These are phyloP conservation scores for Sakesphorus luctuosus DNA, from an alignment of 2,113 vertebrate species.

Conservation along the genomic window DNA sequence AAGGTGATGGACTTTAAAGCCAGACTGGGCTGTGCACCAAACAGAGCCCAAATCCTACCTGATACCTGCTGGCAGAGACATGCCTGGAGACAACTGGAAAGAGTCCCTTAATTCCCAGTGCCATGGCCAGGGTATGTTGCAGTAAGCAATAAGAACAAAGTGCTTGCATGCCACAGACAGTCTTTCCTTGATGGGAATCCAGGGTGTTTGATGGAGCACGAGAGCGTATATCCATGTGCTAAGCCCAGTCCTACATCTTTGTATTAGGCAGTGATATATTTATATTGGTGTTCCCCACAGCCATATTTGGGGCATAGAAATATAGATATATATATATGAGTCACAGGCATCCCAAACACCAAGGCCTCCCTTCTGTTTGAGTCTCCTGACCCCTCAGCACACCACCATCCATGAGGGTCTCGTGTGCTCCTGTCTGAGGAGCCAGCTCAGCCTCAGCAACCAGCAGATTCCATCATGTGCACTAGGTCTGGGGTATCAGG, in stretches of 20 bases:
- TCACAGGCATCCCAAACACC: background rate
- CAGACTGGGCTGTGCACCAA: background rate
- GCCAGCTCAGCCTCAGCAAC: background rate
- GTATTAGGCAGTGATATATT: background rate
- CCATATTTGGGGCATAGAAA: background rate
- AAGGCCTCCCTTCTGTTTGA: background rate
- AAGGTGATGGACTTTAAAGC: background rate
- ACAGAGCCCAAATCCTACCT: background rate
- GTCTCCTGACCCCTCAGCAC: rapidly evolving
- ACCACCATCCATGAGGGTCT: rapidly evolving
- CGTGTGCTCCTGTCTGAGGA: background rate
- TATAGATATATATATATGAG: background rate
- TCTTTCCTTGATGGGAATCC: background rate
- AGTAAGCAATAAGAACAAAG: background rate
- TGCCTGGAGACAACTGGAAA: background rate
- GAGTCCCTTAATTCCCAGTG: background rate
- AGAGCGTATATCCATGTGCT: background rate
- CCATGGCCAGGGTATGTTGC: background rate
- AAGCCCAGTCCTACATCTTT: background rate
- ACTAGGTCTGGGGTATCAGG: too few species aligned
- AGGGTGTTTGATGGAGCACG: background rate
- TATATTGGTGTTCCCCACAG: background rate
- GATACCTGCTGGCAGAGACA: background rate
- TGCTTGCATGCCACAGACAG: rapidly evolving
- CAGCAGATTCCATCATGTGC: background rate